phyloP scores from a whole-genome alignment of 2,888 invertebrate species.

The Isotomurus palustris region DNA sequence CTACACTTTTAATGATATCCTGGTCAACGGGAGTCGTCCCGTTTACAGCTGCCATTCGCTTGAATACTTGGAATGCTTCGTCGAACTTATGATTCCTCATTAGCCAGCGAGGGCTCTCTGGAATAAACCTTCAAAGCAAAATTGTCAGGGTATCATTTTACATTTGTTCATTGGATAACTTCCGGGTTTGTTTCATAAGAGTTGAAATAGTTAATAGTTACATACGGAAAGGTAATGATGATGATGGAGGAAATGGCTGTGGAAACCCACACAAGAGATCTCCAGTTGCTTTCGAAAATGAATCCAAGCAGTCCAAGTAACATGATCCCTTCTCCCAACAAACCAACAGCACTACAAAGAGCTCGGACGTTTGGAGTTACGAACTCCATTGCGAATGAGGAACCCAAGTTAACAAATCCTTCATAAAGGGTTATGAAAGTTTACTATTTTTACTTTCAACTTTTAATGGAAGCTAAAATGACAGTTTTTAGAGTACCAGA shows the following conservation, averaged over 20 bases:
- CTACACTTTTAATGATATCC: slow-evolving; percentile 12
- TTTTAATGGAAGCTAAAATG: no score
- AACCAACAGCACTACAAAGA: slow-evolving; percentile 35
- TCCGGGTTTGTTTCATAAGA: no score
- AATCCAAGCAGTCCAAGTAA: slow-evolving; percentile 28
- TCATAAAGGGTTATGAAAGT: slow-evolving; percentile 22
- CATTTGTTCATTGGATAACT: not conserved
- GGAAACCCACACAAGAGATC: slow-evolving; percentile 29
- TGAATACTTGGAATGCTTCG: slow-evolving; percentile 21
- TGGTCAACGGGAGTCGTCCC: not conserved
- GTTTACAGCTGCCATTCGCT: slow-evolving; percentile 14
- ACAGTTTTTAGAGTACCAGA: no score
- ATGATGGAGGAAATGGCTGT: slow-evolving; percentile 27
- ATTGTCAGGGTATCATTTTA: not conserved
- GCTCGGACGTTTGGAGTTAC: slow-evolving; percentile 36
- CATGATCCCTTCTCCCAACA: slow-evolving; percentile 38
- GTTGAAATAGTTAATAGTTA: not conserved
- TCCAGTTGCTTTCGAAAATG: slow-evolving; percentile 22
- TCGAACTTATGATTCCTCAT: slow-evolving; percentile 20
- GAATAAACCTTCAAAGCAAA: slow-evolving; percentile 17
- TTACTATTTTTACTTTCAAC: not conserved
- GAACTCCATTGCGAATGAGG: no score
- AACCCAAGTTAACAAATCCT: slow-evolving; percentile 28
- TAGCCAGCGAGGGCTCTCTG: slow-evolving; percentile 39
- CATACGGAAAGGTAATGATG: slow-evolving; percentile 21